Conservation (phyloP, 2,888 invertebrate species). For the Cheilosia soror region DNA sequence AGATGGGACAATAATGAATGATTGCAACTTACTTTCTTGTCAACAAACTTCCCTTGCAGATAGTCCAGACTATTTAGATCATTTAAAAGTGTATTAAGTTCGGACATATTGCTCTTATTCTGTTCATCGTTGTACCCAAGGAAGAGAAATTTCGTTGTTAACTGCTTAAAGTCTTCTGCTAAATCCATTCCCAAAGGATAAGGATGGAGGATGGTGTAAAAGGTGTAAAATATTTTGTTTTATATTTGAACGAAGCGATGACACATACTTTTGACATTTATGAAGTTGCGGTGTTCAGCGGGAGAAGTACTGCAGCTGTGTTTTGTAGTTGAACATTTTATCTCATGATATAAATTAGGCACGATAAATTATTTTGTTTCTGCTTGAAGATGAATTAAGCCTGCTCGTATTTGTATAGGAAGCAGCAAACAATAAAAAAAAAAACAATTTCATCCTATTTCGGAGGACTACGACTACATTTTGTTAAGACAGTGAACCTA, state of each 20-base stretch:
- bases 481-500: too few relatives aligned
- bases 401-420: too few relatives aligned
- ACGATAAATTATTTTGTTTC: neutral
- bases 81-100: conserved; percentile 85
- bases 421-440: too few relatives aligned
- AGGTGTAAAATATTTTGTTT: conserved; percentile 19
- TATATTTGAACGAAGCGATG: conserved; percentile 38
- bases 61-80: conserved; percentile 87
- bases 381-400: too few relatives aligned
- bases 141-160: conserved; percentile 79
- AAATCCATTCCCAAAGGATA: conserved; percentile 71
- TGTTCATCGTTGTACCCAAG: conserved; percentile 79
- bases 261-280: conserved; percentile 48
- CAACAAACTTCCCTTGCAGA: conserved; percentile 80
- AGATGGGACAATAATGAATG: conserved; percentile 1
- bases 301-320: neutral
- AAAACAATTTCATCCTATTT: too few relatives aligned
- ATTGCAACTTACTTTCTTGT: conserved; percentile 69
- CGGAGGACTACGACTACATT: too few relatives aligned
- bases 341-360: neutral
- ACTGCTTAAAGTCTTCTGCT: conserved; percentile 71
- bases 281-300: conserved; percentile 10
- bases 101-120: conserved; percentile 84
- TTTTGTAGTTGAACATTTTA: too few relatives aligned
- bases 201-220: conserved; percentile 31